Evolutionary conservation across 2,888 invertebrate species (phyloP), one percentile per base, ranked within the genome.

Genomic region (Drosophila greeni): DNA sequence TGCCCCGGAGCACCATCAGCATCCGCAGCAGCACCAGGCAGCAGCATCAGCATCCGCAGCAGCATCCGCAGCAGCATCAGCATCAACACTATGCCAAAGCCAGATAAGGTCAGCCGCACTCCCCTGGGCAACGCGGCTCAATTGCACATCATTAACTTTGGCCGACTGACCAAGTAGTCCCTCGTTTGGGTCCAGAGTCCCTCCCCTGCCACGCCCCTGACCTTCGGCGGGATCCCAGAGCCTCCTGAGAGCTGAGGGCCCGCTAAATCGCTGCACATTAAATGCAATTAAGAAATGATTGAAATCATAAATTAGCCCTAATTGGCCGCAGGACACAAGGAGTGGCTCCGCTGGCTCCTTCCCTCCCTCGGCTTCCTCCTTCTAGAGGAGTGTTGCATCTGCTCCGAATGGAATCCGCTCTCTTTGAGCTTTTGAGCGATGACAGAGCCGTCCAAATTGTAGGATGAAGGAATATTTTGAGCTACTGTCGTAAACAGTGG

Each of bases 221-320:
- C 33, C 6, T 18, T 33, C 60, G 18, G n/a, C 34, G 5, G 33
- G 31, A n/a, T 31, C n/a, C 26, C 26, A 8, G 24, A n/a, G 34
- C 24, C 56, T 5, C 8, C 33, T 6, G n/a, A 5, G 29, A 36
- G 26, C 16, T 8, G 24, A 57, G 58, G 20, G 31, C 40, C 29
- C 47, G 73, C 73, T 82, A 79, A 79, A 79, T 79, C 84, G 76
- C 55, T 82, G 82, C 80, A 79, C 79, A 79, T 79, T 79, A 79
- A 79, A 84, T 82, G 79, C 79, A 79, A 79, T 79, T 79, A 79
- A 79, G 84, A 82, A 84, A 79, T 79, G 79, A 79, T 79, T 79
- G 79, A 79, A 79, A 79, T 79, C 79, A 84, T 79, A 79, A 79
- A 79, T 79, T 79, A 84, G 57, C 82, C 76, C 70, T 82, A 84